Conservation (phyloP, 2,113 vertebrate genomes). For the Chaenocephalus aceratus region DNA sequence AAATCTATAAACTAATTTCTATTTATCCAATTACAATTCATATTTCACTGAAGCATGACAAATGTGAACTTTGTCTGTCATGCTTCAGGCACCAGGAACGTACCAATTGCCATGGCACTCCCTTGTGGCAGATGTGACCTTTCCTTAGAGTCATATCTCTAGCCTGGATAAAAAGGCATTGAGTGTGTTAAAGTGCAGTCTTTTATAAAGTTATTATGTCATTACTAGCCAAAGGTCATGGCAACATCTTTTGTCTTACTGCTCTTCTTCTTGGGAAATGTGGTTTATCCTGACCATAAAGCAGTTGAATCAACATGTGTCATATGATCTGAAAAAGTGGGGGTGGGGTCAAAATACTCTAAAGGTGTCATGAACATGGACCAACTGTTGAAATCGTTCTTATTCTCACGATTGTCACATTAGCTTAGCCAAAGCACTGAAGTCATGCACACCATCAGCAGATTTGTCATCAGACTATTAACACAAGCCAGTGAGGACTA, state of each 20-base stretch:
- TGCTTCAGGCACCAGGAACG: not conserved
- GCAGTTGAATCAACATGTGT: not conserved
- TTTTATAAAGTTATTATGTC: not conserved
- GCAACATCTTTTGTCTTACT: not conserved
- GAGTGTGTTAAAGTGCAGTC: not conserved
- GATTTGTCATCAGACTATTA: not conserved
- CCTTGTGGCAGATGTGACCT: not conserved
- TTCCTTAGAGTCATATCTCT: not conserved
- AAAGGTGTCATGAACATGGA: not conserved
- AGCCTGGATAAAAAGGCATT: not conserved
- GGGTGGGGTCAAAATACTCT: not conserved
- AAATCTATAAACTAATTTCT: not conserved
- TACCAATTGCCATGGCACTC: not conserved
- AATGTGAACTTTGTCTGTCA: not conserved
- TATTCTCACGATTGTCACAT: not conserved
- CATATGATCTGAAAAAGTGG: not conserved
- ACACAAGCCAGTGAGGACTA: not conserved
- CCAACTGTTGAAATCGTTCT: not conserved
- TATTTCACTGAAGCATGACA: not conserved
- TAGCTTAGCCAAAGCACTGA: not conserved
- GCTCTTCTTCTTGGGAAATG: not conserved
- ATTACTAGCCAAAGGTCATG: conserved; percentile 8
- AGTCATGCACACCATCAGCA: not conserved
- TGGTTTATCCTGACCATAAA: not conserved
- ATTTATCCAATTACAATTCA: not conserved